These are phyloP conservation scores for Enteromius argenteus DNA, from an alignment of 2,797 vertebrate genomes.

Conservation along the genomic window DNA sequence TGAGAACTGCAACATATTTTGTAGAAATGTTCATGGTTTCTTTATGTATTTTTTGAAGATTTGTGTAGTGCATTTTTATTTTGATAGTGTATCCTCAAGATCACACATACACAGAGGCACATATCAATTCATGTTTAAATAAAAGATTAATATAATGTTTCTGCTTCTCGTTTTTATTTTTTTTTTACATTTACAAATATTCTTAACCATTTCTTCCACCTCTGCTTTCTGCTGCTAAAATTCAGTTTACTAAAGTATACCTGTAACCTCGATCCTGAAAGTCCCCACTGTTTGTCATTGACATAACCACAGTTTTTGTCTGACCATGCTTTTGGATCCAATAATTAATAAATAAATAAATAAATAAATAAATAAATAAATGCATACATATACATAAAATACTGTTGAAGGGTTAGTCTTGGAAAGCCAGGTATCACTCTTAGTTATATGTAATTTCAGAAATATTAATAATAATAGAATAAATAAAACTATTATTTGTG, in stretches of 20 bases:
- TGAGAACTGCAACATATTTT: background rate
- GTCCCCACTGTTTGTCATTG: background rate
- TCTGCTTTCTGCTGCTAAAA: conserved; percentile 39
- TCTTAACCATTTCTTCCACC: conserved; percentile 38
- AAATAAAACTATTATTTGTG: background rate
- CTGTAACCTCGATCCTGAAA: conserved; percentile 38
- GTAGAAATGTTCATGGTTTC: background rate
- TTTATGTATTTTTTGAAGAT: background rate
- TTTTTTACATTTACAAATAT: conserved; percentile 32
- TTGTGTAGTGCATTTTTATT: background rate
- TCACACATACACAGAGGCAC: conserved; percentile 37
- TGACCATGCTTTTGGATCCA: background rate
- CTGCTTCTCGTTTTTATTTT: conserved; percentile 47
- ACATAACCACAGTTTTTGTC: background rate
- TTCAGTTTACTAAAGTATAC: conserved; percentile 9
- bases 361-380: background rate
- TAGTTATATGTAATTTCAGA: background rate
- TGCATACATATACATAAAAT: background rate
- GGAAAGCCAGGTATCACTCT: background rate
- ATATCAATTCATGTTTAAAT: conserved; percentile 51
- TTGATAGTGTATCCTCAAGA: background rate
- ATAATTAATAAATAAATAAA: background rate
- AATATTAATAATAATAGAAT: background rate
- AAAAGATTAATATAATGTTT: conserved; percentile 46
- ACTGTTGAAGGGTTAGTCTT: background rate